Evolutionary conservation across 53 echinoderm and acorn worm genomes (phyloP).

Genomic region (Antedon mediterranea): DNA sequence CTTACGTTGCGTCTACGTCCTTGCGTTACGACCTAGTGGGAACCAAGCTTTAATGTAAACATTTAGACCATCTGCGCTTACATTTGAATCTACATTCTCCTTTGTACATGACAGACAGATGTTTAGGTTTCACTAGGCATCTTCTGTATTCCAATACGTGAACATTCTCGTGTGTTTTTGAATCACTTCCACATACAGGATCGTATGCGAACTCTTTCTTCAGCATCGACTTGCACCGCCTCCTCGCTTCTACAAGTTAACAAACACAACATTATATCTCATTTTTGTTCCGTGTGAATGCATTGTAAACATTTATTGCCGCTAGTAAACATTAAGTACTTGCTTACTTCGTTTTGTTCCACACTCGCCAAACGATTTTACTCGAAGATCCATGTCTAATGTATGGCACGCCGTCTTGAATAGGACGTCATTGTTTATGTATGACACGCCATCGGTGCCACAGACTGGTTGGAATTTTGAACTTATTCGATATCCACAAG

Average conservation of each 20-base stretch:
- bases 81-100: neutral
- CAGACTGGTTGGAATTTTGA: neutral
- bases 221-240: neutral
- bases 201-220: neutral
- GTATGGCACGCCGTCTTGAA: neutral
- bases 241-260: neutral
- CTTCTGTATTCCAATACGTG: neutral
- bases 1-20: too few relatives aligned
- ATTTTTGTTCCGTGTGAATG: too few relatives aligned
- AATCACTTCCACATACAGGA: neutral
- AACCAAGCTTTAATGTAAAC: too few relatives aligned
- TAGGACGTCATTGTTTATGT: neutral
- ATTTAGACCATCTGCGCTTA: neutral
- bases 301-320: too few relatives aligned
- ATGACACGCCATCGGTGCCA: neutral
- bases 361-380: neutral
- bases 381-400: conserved; percentile 1
- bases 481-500: neutral
- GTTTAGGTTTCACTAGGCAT: neutral
- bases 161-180: neutral
- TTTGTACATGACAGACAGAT: neutral
- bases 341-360: neutral
- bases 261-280: too few relatives aligned
- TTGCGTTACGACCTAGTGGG: too few relatives aligned
- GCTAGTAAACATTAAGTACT: too few relatives aligned